Evolutionary conservation across 2,888 invertebrate species (phyloP).

Genomic region (Ophion ellenae): DNA sequence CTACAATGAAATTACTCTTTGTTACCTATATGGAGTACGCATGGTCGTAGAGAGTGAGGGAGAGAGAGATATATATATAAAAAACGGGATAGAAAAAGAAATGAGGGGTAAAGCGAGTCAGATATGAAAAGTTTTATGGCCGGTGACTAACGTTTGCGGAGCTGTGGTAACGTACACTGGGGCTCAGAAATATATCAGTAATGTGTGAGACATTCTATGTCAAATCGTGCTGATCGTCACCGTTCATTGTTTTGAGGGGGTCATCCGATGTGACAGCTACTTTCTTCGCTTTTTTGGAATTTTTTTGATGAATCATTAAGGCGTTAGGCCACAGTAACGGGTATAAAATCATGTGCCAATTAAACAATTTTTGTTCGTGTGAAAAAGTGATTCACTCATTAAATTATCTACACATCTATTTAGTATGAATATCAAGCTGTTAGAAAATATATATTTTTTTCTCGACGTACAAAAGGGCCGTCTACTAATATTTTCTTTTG

Average conservation of each 20-base stretch:
- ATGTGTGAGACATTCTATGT: conserved; percentile 6
- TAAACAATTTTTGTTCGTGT: too few species aligned
- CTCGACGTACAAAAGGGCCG: too few species aligned
- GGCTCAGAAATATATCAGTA: not conserved
- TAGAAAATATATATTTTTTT: too few species aligned
- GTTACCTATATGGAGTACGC: conserved; percentile 32
- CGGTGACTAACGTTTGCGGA: conserved; percentile 51
- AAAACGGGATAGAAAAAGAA: conserved; percentile 14
- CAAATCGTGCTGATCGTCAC: not conserved
- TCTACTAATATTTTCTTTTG: too few species aligned
- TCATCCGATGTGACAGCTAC: too few species aligned
- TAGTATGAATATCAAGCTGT: too few species aligned
- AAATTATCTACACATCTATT: too few species aligned
- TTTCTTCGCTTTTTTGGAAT: too few species aligned
- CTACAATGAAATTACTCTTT: conserved; percentile 36
- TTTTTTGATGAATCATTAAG: too few species aligned
- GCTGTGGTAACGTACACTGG: conserved; percentile 8
- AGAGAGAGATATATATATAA: conserved; percentile 6
- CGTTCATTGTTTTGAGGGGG: not conserved
- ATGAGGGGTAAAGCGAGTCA: conserved; percentile 10
- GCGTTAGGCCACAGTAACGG: too few species aligned
- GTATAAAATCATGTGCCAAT: too few species aligned
- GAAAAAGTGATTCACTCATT: too few species aligned
- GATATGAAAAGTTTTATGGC: conserved; percentile 56
- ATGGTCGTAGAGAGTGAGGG: not conserved